Evolutionary conservation across 2,113 vertebrate species (phyloP), one percentile per base, ranked within the genome.

Genomic region (Paraplagusia blochii): DNA sequence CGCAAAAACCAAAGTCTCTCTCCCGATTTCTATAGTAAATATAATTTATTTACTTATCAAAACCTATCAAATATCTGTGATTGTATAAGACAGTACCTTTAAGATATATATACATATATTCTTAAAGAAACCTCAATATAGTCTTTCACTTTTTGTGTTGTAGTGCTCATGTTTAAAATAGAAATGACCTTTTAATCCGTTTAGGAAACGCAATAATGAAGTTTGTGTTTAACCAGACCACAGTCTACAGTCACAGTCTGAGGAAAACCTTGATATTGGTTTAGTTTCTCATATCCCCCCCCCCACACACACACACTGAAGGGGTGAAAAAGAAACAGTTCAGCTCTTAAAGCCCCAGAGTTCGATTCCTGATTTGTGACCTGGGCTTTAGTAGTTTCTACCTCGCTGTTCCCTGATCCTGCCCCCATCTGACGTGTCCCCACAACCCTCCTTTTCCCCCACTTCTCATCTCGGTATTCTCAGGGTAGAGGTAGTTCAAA

Each of bases 401-500:
- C 82, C 83, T 84, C 85, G 46, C 73, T 65, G 56, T 39, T 15
- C 29, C 58, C 62, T 18, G 11, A 60, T 53, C 52, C 67, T 54
- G 43, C 55, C 52, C 52, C 54, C 46, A 69, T 46, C 16, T 4
- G 66, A 66, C 55, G 50, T 66, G 55, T 72, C 75, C 42, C 68
- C 39, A 59, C n/a, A n/a, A n/a, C n/a, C n/a, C 58, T 39, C 68
- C 35, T 17, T 13, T 22, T 16, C 12, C 54, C 53, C 38, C 63
- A 61, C 60, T 66, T 49, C 43, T 64, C 38, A 53, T 80, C 56
- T 80, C 82, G 76, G 77, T 77, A 79, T 76, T 83, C 85, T 87
- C 85, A 87, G 85, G 83, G 80, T 85, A 82, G 85, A 76, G 61
- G 54, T 87, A 87, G 82, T 74, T 81, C 66, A 77, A 69, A 79